Evolutionary conservation across 2,888 invertebrate species (phyloP).

Genomic region (Seira sanloemensis): DNA sequence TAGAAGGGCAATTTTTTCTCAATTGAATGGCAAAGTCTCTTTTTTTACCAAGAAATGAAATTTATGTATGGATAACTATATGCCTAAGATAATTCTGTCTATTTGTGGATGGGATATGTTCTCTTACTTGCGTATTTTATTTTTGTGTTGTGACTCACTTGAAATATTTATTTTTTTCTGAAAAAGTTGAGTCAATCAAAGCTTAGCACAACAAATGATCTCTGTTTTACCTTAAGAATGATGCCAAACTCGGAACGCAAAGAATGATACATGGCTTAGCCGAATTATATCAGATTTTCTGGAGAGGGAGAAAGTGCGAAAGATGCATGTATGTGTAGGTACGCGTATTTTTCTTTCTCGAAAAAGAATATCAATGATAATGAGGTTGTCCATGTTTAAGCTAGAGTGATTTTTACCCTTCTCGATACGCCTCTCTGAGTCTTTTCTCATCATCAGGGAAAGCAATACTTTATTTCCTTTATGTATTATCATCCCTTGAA

Average conservation of each 20-base stretch:
- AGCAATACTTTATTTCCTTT: slow-evolving; percentile 43
- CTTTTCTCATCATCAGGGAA: slow-evolving; percentile 54
- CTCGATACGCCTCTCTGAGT: slow-evolving; percentile 31
- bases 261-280: not conserved
- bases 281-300: not conserved
- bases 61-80: too few relatives aligned
- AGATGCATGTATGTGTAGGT: slow-evolving; percentile 18
- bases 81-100: too few relatives aligned
- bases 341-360: slow-evolving; percentile 31
- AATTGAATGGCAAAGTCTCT: slow-evolving; percentile 34
- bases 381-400: slow-evolving; percentile 63
- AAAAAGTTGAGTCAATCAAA: not conserved
- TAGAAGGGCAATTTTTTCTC: slow-evolving; percentile 35
- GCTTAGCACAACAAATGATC: not conserved
- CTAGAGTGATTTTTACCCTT: slow-evolving; percentile 65
- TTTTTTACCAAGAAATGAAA: too few relatives aligned
- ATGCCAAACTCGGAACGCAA: too few relatives aligned
- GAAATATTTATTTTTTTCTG: not conserved
- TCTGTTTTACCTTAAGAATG: not conserved
- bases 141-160: not conserved
- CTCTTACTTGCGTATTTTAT: slow-evolving; percentile 11
- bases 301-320: not conserved
- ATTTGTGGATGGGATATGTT: too few relatives aligned
- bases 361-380: slow-evolving; percentile 54
- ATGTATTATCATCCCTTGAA: slow-evolving; percentile 52